phyloP scores from a whole-genome alignment of 1,140 invertebrate genomes.

The Cydia amplana region DNA sequence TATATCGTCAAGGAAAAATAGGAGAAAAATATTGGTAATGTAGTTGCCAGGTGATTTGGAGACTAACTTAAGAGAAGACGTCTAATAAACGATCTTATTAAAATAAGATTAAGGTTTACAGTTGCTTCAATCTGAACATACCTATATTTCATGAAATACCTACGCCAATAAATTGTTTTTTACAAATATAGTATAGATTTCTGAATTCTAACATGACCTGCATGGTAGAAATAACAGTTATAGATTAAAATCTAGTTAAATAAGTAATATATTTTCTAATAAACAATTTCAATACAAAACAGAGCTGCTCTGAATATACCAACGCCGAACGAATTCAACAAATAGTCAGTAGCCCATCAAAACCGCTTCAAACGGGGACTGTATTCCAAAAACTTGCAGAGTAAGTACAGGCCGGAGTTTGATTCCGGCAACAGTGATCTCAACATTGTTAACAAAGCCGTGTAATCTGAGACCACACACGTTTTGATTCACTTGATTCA shows the following conservation, averaged over 20 bases:
- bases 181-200: too few relatives aligned
- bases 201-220: too few relatives aligned
- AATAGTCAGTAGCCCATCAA: slow-evolving; percentile 17
- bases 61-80: too few relatives aligned
- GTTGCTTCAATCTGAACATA: too few relatives aligned
- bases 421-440: background rate
- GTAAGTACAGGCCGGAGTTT: background rate
- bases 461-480: background rate
- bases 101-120: too few relatives aligned
- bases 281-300: slow-evolving; percentile 19
- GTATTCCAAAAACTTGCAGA: background rate
- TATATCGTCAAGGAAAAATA: background rate
- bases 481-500: background rate
- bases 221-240: too few relatives aligned
- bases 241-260: too few relatives aligned
- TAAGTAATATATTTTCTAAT: too few relatives aligned
- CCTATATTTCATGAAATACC: too few relatives aligned
- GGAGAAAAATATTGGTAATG: background rate
- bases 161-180: too few relatives aligned
- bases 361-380: slow-evolving; percentile 24
- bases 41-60: too few relatives aligned
- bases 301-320: background rate
- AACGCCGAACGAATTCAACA: slow-evolving; percentile 3
- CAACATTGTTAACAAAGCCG: background rate
- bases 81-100: too few relatives aligned